phyloP scores from a whole-genome alignment of 2,113 vertebrate species.

The Vulpes lagopus region DNA sequence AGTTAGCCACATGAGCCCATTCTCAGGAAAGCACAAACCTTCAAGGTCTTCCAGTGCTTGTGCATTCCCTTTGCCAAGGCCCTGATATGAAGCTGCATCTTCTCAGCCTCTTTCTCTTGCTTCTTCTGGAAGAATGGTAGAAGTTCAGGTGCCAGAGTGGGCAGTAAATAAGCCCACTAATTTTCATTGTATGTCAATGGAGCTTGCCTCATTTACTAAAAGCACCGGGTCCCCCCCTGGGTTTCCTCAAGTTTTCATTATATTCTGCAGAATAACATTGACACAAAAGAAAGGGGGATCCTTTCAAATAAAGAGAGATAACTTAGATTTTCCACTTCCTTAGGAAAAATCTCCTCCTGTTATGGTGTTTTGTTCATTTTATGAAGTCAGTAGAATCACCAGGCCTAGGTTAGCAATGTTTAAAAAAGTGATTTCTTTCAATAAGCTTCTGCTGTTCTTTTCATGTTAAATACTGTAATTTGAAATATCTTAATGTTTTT shows the following conservation, averaged over 20 bases:
- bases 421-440: neutral
- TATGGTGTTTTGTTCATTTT: neutral
- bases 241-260: constrained; percentile 5
- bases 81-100: neutral
- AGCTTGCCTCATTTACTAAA: constrained; percentile 21
- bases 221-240: neutral
- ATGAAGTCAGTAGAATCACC: neutral
- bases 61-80: neutral
- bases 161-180: neutral
- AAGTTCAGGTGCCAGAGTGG: neutral
- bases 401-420: neutral
- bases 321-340: constrained; percentile 33
- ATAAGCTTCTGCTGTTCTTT: neutral
- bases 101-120: neutral
- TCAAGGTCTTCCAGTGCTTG: neutral
- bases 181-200: neutral
- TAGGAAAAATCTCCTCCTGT: neutral
- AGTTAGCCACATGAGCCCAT: neutral
- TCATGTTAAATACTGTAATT: neutral
- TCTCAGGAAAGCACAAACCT: neutral
- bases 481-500: neutral
- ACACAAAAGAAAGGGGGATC: neutral
- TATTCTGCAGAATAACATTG: neutral
- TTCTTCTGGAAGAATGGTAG: neutral
- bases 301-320: neutral